phyloP scores from a whole-genome alignment of 1,140 invertebrate genomes.

The Anoplophora glabripennis region DNA sequence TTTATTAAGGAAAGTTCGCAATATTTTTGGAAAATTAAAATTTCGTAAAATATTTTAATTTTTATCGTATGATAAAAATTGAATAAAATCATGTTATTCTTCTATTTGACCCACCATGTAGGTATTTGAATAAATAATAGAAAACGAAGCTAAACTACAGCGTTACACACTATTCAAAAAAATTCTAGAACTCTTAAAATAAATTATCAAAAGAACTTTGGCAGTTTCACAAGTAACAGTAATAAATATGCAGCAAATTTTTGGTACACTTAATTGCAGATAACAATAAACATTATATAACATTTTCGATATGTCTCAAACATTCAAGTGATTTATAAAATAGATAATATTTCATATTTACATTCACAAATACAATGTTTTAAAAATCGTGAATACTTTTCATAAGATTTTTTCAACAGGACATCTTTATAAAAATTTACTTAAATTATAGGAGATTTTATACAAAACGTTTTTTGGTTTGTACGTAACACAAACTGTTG shows the following conservation, averaged over 20 bases:
- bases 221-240: neutral
- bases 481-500: too few species aligned
- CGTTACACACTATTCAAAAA: neutral
- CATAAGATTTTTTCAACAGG: constrained; percentile 1
- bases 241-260: neutral
- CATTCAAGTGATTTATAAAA: constrained; percentile 5
- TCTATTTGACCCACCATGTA: too few species aligned
- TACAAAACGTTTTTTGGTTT: too few species aligned
- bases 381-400: neutral
- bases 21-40: too few species aligned
- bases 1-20: too few species aligned
- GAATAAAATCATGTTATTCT: too few species aligned
- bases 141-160: neutral
- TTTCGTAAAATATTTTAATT: too few species aligned
- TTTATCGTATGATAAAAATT: too few species aligned
- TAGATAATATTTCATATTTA: constrained; percentile 1
- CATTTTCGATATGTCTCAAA: constrained; percentile 4
- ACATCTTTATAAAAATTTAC: too few species aligned
- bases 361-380: too few species aligned
- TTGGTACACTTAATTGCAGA: neutral
- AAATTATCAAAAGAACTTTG: neutral
- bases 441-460: too few species aligned
- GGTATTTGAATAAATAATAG: too few species aligned
- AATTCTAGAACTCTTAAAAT: neutral
- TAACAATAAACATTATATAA: neutral